phyloP scores from a whole-genome alignment of 2,113 vertebrate genomes.

The Tricholaema leucomelas region DNA sequence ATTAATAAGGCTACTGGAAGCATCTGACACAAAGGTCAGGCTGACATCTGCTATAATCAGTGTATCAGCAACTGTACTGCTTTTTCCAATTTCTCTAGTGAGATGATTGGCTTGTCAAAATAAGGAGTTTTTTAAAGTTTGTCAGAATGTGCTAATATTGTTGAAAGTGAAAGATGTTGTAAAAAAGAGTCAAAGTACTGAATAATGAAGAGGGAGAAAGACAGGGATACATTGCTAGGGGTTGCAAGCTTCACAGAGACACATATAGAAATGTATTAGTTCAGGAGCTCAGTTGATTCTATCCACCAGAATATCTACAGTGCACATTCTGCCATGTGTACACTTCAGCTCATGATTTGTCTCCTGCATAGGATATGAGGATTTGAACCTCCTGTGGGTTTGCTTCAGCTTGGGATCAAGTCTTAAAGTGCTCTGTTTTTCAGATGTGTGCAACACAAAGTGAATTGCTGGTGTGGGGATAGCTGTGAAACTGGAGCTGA shows the following conservation, averaged over 20 bases:
- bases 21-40: not conserved
- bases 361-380: not conserved
- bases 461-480: not conserved
- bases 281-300: not conserved
- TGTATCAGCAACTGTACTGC: not conserved
- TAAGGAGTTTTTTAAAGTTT: not conserved
- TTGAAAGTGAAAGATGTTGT: not conserved
- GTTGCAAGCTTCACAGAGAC: not conserved
- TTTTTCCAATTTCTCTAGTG: not conserved
- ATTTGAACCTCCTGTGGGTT: not conserved
- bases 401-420: not conserved
- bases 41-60: not conserved
- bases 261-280: not conserved
- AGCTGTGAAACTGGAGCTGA: not conserved
- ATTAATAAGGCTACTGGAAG: not conserved
- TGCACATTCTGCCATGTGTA: not conserved
- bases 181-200: not conserved
- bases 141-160: not conserved
- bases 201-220: not conserved
- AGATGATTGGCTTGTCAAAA: not conserved
- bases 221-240: not conserved
- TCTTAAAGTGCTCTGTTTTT: not conserved
- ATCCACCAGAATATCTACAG: not conserved
- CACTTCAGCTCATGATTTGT: not conserved
- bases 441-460: not conserved